Base-by-base conservation (phyloP, 2,113 vertebrate genomes). In the Microcebus jonahi region DNA sequence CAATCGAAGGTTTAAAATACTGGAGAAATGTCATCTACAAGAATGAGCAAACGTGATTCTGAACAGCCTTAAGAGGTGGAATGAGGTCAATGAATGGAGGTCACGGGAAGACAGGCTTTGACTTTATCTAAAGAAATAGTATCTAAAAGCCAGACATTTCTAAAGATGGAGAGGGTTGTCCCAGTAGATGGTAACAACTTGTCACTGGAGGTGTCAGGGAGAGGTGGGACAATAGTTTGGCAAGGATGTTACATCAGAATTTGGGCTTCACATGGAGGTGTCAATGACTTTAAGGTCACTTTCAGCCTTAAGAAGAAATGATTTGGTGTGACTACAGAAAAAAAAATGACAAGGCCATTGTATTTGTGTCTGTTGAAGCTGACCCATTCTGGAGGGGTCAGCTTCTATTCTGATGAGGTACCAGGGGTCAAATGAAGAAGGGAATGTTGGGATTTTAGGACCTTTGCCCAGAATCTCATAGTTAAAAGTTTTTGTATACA, bases 101-200 rank as follows among this genome's bases (percentile, higher is more conserved):
- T 50, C 25, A n/a, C 3, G 11, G 48, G 68, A 73, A 34, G 61
- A 42, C 91, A 63, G 11, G 10, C 39, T 90, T 83, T 76, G 31
- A 92, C 70, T 92, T 73, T 42, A n/a, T 36, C 73, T 53, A 82
- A 71, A 31, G 48, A 39, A 76, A 42, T 67, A 27, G 11, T 90
- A 92, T 80, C 63, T 71, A 80, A 90, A 63, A 95, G 29, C 20
- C 42, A 82, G 68, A 61, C 17, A 65, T 73, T 83, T 96, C 57
- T 90, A 53, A 84, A 92, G 53, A 71, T 27, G 63, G 36, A 80
- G 39, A 53, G 21, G 55, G 4, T 68, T 50, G 14, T 7, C 3
- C 21, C 18, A 79, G 13, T 29, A 50, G 36, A 3, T 21, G 31
- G 12, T 21, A 36, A 76, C 88, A 97, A 34, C 20, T 25, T 80